These are phyloP conservation scores for Pseudolycoriella hygida DNA, from an alignment of 2,888 invertebrate genomes.

Conservation along the genomic window DNA sequence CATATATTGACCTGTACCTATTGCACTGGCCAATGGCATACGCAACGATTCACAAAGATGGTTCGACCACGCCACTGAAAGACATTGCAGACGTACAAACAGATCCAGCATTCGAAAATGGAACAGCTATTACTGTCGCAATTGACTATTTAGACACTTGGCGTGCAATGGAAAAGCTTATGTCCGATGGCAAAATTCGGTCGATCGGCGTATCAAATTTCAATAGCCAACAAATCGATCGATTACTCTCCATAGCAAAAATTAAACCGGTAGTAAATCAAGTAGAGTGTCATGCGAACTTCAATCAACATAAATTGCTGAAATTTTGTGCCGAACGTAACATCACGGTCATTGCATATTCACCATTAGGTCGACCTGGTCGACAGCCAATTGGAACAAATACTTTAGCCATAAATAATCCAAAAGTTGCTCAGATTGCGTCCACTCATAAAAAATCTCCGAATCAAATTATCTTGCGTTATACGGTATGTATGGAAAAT, in stretches of 20 bases:
- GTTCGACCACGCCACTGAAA: background rate
- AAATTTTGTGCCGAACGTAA: conserved; percentile 46
- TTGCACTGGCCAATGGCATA: conserved; percentile 72
- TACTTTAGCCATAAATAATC: conserved; percentile 28
- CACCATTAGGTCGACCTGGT: conserved; percentile 59
- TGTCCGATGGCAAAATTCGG: conserved; percentile 42
- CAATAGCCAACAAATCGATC: conserved; percentile 51
- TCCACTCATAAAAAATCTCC: conserved; percentile 41
- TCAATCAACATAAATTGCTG: conserved; percentile 50
- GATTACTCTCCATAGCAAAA: conserved; percentile 39
- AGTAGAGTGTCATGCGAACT: conserved; percentile 62
- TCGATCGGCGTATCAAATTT: conserved; percentile 62
- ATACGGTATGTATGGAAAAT: conserved; percentile 21
- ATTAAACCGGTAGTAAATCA: conserved; percentile 50
- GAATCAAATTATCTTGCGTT: conserved; percentile 42
- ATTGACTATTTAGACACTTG: conserved; percentile 51
- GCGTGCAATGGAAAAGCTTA: conserved; percentile 48
- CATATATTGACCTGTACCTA: conserved; percentile 63
- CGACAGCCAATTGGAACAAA: conserved; percentile 34
- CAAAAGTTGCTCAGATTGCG: conserved; percentile 33
- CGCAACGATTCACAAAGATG: conserved; percentile 15
- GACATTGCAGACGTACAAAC: conserved; percentile 26
- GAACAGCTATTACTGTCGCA: conserved; percentile 21
- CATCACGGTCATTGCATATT: conserved; percentile 62
- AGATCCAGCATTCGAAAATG: conserved; percentile 32